These are phyloP conservation scores for Osedax frankpressi DNA, from an alignment of 2,888 invertebrate genomes.

Conservation along the genomic window DNA sequence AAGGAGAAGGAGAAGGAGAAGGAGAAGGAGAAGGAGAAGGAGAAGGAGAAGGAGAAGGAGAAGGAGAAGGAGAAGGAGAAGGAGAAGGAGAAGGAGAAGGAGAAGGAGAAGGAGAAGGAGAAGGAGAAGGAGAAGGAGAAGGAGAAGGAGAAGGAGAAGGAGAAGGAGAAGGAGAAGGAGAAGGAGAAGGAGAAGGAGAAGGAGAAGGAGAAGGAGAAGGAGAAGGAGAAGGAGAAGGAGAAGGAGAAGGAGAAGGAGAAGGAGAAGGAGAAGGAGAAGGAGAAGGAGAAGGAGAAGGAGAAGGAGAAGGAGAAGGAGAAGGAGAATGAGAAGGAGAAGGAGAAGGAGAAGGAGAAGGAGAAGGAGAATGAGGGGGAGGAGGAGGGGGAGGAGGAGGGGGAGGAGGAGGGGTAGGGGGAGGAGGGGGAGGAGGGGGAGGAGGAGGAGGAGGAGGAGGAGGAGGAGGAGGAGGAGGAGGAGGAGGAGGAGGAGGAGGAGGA, in stretches of 20 bases:
- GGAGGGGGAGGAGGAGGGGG: not conserved
- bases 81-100: constrained; percentile 18
- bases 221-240: constrained; percentile 17
- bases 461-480: not conserved
- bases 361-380: constrained; percentile 9
- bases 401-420: too few relatives aligned
- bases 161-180: constrained; percentile 18
- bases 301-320: constrained; percentile 19
- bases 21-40: constrained; percentile 20
- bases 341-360: constrained; percentile 13
- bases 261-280: constrained; percentile 20
- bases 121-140: constrained; percentile 18
- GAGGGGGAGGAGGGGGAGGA: constrained; percentile 15
- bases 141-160: constrained; percentile 4
- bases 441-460: not conserved
- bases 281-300: constrained; percentile 19
- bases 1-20: constrained; percentile 13
- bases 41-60: constrained; percentile 19
- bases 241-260: constrained; percentile 12
- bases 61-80: constrained; percentile 2
- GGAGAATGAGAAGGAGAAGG: too few relatives aligned
- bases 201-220: constrained; percentile 17
- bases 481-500: too few relatives aligned
- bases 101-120: constrained; percentile 3
- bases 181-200: constrained; percentile 17